phyloP scores from a whole-genome alignment of 53 echinoderm and acorn worm species.

The Patiria pectinifera region DNA sequence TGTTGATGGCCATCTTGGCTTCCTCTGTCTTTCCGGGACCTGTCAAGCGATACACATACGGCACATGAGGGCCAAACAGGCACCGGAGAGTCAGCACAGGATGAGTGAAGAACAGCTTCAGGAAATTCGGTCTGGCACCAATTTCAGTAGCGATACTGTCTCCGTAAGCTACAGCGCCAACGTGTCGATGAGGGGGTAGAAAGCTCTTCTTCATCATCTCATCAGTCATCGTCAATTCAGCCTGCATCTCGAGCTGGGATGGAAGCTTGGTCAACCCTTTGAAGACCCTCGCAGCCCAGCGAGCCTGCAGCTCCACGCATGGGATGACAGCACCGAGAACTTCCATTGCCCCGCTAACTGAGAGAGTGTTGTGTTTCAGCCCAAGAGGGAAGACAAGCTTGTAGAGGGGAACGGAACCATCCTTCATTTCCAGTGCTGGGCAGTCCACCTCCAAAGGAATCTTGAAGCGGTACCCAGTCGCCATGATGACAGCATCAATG shows the following conservation, averaged over 20 bases:
- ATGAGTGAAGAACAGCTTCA: slow-evolving; percentile 71
- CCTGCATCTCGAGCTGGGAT: too few species aligned
- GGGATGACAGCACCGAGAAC: slow-evolving; percentile 66
- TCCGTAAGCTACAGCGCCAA: background rate
- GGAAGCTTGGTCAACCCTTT: slow-evolving; percentile 68
- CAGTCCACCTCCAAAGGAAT: slow-evolving; percentile 72
- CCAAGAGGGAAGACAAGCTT: slow-evolving; percentile 85
- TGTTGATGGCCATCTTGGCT: slow-evolving; percentile 80
- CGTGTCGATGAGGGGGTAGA: background rate
- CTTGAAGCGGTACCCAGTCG: slow-evolving; percentile 73
- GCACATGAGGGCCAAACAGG: slow-evolving; percentile 72
- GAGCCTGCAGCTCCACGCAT: slow-evolving; percentile 65
- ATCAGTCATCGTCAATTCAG: too few species aligned
- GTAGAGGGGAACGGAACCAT: slow-evolving; percentile 75
- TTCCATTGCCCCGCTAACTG: slow-evolving; percentile 70
- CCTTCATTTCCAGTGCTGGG: slow-evolving; percentile 48
- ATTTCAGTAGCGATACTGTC: slow-evolving; percentile 25
- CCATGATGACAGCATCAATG: slow-evolving; percentile 80
- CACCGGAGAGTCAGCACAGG: slow-evolving; percentile 71
- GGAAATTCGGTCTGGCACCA: slow-evolving; percentile 79
- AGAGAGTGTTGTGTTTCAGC: slow-evolving; percentile 74
- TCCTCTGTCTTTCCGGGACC: slow-evolving; percentile 92
- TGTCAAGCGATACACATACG: slow-evolving; percentile 84
- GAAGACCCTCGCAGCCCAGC: slow-evolving; percentile 88
- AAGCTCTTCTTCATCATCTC: background rate